Evolutionary conservation across 2,113 vertebrate species (phyloP).

Genomic region (Percopsis transmontana): DNA sequence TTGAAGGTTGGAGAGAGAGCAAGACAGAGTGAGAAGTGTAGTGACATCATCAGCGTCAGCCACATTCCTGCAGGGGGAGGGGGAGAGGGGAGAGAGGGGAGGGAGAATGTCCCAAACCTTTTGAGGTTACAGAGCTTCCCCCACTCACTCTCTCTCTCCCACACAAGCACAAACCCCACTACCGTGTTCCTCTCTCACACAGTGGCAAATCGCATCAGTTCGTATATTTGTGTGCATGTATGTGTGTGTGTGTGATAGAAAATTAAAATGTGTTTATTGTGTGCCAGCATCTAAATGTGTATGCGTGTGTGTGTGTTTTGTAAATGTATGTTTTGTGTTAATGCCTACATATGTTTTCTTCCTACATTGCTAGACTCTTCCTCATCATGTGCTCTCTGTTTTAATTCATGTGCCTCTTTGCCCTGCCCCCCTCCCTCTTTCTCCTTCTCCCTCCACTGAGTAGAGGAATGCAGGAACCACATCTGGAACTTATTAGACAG

Average conservation of each 20-base stretch:
- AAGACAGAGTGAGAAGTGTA: constrained; percentile 71
- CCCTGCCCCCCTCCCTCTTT: constrained; percentile 37
- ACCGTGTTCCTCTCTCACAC: not conserved
- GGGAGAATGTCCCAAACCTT: constrained; percentile 66
- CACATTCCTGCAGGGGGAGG: constrained; percentile 75
- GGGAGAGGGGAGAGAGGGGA: constrained; percentile 21
- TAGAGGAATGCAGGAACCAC: constrained; percentile 80
- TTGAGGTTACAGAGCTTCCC: constrained; percentile 58
- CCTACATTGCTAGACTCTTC: constrained; percentile 57
- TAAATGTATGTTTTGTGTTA: not conserved
- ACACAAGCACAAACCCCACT: not conserved
- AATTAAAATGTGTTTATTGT: not conserved
- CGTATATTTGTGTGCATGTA: not conserved
- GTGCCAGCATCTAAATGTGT: not conserved
- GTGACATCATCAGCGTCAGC: constrained; percentile 81
- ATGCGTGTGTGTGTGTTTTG: not conserved
- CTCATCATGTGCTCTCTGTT: constrained; percentile 74
- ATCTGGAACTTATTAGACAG: constrained; percentile 82
- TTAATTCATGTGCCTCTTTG: constrained; percentile 74
- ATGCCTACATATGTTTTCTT: not conserved
- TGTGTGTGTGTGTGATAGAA: not conserved
- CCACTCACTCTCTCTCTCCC: constrained; percentile 8
- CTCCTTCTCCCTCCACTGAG: constrained; percentile 72
- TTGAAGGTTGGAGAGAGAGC: too few relatives aligned
- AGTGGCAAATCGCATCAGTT: constrained; percentile 29